Base-by-base conservation (phyloP, 1,140 invertebrate species). In the Pissodes strobi region DNA sequence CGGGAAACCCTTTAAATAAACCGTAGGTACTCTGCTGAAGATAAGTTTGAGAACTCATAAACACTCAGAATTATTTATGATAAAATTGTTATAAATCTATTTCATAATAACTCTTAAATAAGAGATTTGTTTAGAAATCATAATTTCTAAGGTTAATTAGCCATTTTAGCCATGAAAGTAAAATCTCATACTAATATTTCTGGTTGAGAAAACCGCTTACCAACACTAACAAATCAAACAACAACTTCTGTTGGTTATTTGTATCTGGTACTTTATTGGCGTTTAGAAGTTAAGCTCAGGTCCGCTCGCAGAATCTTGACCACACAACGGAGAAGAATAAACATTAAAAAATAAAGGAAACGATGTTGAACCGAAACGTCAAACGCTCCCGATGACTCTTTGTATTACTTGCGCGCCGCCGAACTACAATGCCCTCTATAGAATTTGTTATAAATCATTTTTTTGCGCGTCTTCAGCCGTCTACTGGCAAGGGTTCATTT, bases 361-460 rank as follows among this genome's bases (percentile, higher is more conserved):
- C n/a, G n/a, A n/a, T n/a, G 5, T 39, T n/a, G 13, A 39, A 39
- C 37, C n/a, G 3, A 39, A 39, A 39, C 5, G 37, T 13, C 37
- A 39, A 39, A 13, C 37, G 41, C 19, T 45, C 12, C 12, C 18
- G 10, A 18, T 18, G 1, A 51, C 12, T 18, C 48, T 51, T 51
- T 51, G 48, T 51, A 12, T n/a, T 19, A 19, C 1, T 27, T 15
- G 48, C 22, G 18, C 13, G 48, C 48, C 23, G 48, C 48, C 48
- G 30, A 51, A 51, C 48, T 51, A 51, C 48, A 51, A 51, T 51
- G 48, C 48, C 23, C 23, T 51, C 22, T 23, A 22, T 19, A 51
- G 30, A 51, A 51, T 27, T 30, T 27, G 21, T 37, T 30, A 51
- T 30, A 51, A 51, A 51, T 45, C 41, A 51, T 51, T 27, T 51